Percentiles rank a stretch among this genome's conserved stretches.
These are phyloP conservation scores for Leucoma salicis DNA, from an alignment of 2,888 invertebrate species.

Conservation along the genomic window DNA sequence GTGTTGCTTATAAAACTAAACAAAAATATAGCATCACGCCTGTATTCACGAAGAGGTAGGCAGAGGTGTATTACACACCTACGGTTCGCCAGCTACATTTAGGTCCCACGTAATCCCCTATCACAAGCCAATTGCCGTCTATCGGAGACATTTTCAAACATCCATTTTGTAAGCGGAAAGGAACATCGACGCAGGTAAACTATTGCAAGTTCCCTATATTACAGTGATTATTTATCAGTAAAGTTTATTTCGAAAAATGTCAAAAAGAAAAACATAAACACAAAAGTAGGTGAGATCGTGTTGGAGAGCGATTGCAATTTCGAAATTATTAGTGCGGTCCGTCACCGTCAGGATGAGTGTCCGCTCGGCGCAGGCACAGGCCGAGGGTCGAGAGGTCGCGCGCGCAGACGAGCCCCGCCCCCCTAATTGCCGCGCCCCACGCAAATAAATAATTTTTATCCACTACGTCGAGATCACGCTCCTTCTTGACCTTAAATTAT, in stretches of 20 bases:
- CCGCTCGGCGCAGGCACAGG: slow-evolving; percentile 41
- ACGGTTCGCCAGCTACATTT: too few species aligned
- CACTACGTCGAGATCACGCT: slow-evolving; percentile 65
- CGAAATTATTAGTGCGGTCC: slow-evolving; percentile 49
- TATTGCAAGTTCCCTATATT: too few species aligned
- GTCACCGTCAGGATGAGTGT: slow-evolving; percentile 56
- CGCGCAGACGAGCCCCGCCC: slow-evolving; percentile 74
- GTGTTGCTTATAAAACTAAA: too few species aligned
- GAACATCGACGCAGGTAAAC: too few species aligned
- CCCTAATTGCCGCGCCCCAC: slow-evolving; percentile 80
- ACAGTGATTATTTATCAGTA: too few species aligned
- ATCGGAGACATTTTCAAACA: too few species aligned
- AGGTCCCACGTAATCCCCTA: too few species aligned
- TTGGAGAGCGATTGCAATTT: slow-evolving; percentile 56
- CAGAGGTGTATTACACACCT: too few species aligned
- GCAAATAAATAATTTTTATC: slow-evolving; percentile 81
- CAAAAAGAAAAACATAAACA: slow-evolving; percentile 29
- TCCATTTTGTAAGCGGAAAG: too few species aligned
- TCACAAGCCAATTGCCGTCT: too few species aligned
- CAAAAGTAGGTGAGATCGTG: slow-evolving; percentile 55
- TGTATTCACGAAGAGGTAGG: too few species aligned
- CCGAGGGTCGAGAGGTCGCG: slow-evolving; percentile 71
- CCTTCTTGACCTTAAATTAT: slow-evolving; percentile 76
- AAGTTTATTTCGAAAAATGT: slow-evolving; percentile 19
- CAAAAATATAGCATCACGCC: too few species aligned